These are phyloP conservation scores for Trissolcus japonicus DNA, from an alignment of 2,888 invertebrate species.

Conservation along the genomic window DNA sequence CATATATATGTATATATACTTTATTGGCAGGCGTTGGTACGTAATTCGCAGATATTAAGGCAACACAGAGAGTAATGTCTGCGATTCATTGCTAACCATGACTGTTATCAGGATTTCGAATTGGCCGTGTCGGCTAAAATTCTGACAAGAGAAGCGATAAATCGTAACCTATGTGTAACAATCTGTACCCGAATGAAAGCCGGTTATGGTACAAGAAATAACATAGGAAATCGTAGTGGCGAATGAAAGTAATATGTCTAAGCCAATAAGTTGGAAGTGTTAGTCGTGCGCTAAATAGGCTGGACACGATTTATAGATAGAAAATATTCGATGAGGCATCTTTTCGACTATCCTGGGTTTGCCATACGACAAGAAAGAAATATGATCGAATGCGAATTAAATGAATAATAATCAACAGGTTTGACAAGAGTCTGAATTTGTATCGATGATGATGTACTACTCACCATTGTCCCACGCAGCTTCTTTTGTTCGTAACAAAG, in stretches of 20 bases:
- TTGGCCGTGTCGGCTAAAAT: slow-evolving; percentile 55
- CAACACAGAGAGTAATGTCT: slow-evolving; percentile 56
- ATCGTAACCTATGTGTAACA: slow-evolving; percentile 55
- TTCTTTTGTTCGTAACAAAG: slow-evolving; percentile 95
- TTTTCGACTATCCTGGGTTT: too few relatives aligned
- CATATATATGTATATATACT: too few relatives aligned
- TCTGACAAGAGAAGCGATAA: slow-evolving; percentile 57
- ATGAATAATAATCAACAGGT: not conserved
- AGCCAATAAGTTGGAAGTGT: slow-evolving; percentile 27
- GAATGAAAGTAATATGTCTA: slow-evolving; percentile 35
- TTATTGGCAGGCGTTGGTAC: slow-evolving; percentile 53
- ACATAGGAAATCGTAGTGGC: slow-evolving; percentile 49
- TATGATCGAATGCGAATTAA: too few relatives aligned
- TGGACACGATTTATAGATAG: too few relatives aligned
- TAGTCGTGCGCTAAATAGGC: slow-evolving; percentile 26
- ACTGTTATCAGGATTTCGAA: slow-evolving; percentile 57
- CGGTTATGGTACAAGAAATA: slow-evolving; percentile 49
- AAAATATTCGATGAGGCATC: too few relatives aligned
- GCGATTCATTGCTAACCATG: slow-evolving; percentile 53
- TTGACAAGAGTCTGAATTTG: too few relatives aligned
- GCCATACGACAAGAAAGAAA: too few relatives aligned
- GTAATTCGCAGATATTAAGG: slow-evolving; percentile 57
- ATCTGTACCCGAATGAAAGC: slow-evolving; percentile 51
- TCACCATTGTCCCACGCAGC: slow-evolving; percentile 93
- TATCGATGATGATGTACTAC: slow-evolving; percentile 60